Base-by-base conservation (phyloP, 2,888 invertebrate genomes). In the Hemaris fuciformis region DNA sequence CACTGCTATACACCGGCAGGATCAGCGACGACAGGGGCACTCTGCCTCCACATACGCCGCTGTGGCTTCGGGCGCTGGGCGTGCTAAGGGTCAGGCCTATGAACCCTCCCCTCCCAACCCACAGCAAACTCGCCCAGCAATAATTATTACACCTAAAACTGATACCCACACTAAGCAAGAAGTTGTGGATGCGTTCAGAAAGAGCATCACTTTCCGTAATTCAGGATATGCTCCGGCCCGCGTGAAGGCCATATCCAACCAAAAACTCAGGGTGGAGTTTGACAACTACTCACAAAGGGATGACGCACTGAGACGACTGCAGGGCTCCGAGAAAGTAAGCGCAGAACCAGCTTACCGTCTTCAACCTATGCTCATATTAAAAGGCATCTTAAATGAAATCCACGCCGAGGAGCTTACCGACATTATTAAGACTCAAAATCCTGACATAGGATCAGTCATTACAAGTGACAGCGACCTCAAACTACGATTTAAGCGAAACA, bases 141-240 rank as follows among this genome's bases (percentile, higher is more conserved):
- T 62, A 58, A 62, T 62, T 59, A 60, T 62, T 59, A 58, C 60
- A 46, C 58, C 62, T 45, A 64, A 64, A 57, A 57, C 53, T 46
- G 41, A 27, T 22, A 15, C 38, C 27, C 38, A 56, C 5, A 38
- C 53, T 0, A 38, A 56, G 13, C 56, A 53, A 56, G 25, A 42
- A 5, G 18, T 10, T 2, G 18, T 46, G n/a, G 10, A 20, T 4
- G 46, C 38, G 0, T 38, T 22, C 25, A 34, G 42, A 2, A 42
- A 58, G 0, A 53, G 18, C 6, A 56, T 64, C 10, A 18, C 25
- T 0, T 64, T 57, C 41, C 45, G 31, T 6, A n/a, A 25, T 0
- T 1, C 1, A 0, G 18, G 46, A 5, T 62, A 60, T n/a, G 57
- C 62, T 3, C 62, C 62, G 0, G 41, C 38, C 0, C 20, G 6